Evolutionary conservation across 2,888 invertebrate species (phyloP).

Genomic region (Cephus sareptanus): DNA sequence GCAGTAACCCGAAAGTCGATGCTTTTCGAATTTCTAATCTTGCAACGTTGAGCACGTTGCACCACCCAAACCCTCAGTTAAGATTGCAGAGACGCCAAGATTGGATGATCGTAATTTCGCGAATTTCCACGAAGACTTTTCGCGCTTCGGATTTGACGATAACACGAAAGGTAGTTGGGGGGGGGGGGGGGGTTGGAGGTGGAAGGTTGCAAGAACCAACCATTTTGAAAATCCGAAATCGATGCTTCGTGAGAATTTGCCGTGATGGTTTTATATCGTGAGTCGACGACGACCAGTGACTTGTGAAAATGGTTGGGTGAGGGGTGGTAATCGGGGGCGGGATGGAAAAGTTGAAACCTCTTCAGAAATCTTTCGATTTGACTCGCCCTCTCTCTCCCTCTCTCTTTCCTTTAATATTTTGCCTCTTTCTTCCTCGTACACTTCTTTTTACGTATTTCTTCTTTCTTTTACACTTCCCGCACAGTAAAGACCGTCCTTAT

Average conservation of each 20-base stretch:
- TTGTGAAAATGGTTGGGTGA: background rate
- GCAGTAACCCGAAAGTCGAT: too few relatives aligned
- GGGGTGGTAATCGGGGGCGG: background rate
- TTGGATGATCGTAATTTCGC: background rate
- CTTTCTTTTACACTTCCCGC: conserved; percentile 18
- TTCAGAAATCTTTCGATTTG: too few relatives aligned
- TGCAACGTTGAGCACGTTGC: too few relatives aligned
- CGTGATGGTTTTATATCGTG: background rate
- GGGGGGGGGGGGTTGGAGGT: background rate
- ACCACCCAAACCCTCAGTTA: background rate
- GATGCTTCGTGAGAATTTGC: background rate
- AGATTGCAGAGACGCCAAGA: background rate
- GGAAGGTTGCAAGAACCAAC: background rate
- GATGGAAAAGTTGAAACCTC: background rate
- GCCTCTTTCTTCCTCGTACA: background rate
- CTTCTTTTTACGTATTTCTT: conserved; percentile 14
- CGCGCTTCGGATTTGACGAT: too few relatives aligned
- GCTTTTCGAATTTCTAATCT: too few relatives aligned
- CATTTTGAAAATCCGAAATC: background rate
- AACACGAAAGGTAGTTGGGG: background rate
- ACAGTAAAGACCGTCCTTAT: conserved; percentile 12
- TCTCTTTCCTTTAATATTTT: background rate
- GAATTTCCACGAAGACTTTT: too few relatives aligned
- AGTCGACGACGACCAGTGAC: too few relatives aligned
- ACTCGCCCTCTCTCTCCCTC: too few relatives aligned